Conservation (phyloP, 2,888 invertebrate species). For the Euzetes globulus region DNA sequence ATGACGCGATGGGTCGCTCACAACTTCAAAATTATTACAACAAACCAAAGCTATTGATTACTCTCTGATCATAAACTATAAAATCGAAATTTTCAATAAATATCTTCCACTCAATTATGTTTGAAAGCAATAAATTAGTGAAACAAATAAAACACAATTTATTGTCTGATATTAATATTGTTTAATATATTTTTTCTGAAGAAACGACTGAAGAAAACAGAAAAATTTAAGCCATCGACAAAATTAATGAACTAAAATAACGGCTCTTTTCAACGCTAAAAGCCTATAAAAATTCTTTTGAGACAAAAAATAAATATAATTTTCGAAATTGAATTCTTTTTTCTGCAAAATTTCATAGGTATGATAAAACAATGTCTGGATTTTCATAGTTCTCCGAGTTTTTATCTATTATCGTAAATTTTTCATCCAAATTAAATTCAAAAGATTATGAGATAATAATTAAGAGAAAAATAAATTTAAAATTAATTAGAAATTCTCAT, state of each 20-base stretch:
- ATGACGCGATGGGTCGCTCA: not conserved
- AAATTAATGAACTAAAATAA: slow-evolving; percentile 14
- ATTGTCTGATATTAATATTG: not conserved
- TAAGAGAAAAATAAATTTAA: no score
- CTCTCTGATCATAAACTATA: no score
- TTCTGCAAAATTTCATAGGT: not conserved
- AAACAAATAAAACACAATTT: not conserved
- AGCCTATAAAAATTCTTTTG: not conserved
- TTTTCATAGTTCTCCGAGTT: no score
- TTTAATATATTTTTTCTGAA: not conserved
- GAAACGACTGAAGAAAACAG: not conserved
- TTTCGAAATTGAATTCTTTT: not conserved
- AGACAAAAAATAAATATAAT: not conserved
- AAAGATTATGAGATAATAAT: no score
- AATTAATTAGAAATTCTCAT: no score
- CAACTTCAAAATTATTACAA: slow-evolving; percentile 6
- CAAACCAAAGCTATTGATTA: not conserved
- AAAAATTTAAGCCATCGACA: not conserved
- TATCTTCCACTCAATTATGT: not conserved
- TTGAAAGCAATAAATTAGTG: no score
- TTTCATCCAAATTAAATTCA: no score
- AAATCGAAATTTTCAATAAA: not conserved
- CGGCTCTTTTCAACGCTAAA: slow-evolving; percentile 2
- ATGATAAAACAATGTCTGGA: no score
- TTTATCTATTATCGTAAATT: no score